Conservation (phyloP, 2,113 vertebrate species). For the Choloepus hoffmanni region DNA sequence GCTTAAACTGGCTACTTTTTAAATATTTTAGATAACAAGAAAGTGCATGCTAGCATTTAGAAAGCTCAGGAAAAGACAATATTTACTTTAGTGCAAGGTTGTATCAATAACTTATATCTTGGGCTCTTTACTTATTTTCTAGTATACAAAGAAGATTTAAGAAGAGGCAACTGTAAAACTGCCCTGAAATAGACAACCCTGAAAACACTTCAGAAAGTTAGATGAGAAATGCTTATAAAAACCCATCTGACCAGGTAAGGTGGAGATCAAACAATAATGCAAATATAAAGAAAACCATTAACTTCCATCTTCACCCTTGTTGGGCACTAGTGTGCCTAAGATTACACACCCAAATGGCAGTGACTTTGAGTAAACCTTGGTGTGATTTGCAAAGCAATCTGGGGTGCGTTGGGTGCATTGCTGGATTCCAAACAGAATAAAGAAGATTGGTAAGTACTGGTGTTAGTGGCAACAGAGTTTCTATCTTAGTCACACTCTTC, state of each 20-base stretch:
- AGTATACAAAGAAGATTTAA: conserved; percentile 16
- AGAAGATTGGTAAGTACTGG: neutral
- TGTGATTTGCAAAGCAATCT: neutral
- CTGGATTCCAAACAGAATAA: neutral
- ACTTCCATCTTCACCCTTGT: conserved; percentile 12
- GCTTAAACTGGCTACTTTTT: neutral
- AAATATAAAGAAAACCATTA: conserved; percentile 69
- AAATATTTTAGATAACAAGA: conserved; percentile 42
- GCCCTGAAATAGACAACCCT: conserved; percentile 16
- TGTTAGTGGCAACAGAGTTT: conserved; percentile 3
- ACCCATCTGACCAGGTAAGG: conserved; percentile 35
- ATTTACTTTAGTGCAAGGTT: neutral
- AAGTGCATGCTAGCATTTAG: conserved; percentile 37
- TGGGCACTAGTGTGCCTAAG: neutral
- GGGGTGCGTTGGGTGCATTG: fast-evolving
- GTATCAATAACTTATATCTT: conserved; percentile 1
- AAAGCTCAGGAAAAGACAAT: conserved; percentile 24
- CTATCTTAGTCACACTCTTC: neutral
- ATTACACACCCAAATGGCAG: neutral
- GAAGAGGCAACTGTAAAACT: conserved; percentile 21
- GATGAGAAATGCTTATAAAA: conserved; percentile 42
- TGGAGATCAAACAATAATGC: conserved; percentile 59
- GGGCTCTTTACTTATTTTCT: conserved; percentile 22
- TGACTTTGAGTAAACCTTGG: conserved; percentile 53
- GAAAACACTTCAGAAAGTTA: conserved; percentile 35